Percentiles rank a stretch among this genome's conserved stretches.
Conservation (phyloP, 2,113 vertebrate genomes). For the Takifugu bimaculatus region DNA sequence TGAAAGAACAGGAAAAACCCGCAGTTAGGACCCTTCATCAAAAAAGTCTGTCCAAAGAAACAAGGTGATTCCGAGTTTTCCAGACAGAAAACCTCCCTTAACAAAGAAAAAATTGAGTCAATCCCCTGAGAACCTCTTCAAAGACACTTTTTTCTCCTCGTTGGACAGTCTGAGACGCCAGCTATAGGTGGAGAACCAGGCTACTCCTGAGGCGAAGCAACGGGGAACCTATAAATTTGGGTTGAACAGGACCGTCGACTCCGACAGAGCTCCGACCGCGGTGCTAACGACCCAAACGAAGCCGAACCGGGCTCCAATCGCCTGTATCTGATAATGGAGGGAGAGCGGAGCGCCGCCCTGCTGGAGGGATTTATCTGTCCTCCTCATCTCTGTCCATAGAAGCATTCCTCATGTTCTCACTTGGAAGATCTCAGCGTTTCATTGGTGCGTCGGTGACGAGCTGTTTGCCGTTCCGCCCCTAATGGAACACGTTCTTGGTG, state of each 20-base stretch:
- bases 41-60: conserved; percentile 3
- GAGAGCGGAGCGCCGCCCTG: conserved; percentile 37
- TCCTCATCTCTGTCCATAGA: conserved; percentile 9
- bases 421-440: conserved; percentile 21
- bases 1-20: too few species aligned
- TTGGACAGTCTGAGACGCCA: conserved; percentile 18
- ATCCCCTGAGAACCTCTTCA: conserved; percentile 16
- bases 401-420: conserved; percentile 28
- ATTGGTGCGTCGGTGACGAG: conserved; percentile 11
- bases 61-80: not conserved
- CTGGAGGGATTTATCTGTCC: conserved; percentile 31
- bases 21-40: too few species aligned
- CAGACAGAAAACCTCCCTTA: conserved; percentile 11
- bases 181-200: conserved; percentile 1
- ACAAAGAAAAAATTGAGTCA: conserved; percentile 4
- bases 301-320: conserved; percentile 48
- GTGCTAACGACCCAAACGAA: conserved; percentile 61
- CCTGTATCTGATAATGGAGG: conserved; percentile 59
- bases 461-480: conserved; percentile 19
- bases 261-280: conserved; percentile 47
- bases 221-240: too few species aligned
- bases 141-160: conserved; percentile 10
- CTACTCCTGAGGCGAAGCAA: too few species aligned
- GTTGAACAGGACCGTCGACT: too few species aligned
- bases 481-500: conserved; percentile 23